Evolutionary conservation across 35 echinoderm and acorn worm species (phyloP).

Genomic region (Patiria miniata): DNA sequence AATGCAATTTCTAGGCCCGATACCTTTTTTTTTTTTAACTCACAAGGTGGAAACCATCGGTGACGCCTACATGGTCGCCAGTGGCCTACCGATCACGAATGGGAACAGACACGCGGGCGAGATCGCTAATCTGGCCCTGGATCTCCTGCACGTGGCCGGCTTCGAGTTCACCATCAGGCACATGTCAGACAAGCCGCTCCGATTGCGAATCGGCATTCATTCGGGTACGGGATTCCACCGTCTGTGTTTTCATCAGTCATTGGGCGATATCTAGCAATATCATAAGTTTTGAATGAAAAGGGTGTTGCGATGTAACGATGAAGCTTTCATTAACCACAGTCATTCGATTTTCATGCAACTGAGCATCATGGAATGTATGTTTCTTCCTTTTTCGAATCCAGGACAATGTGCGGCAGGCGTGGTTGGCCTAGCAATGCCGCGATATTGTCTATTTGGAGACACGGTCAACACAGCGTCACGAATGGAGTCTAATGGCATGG

Average conservation of each 20-base stretch:
- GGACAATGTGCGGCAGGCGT: constrained; percentile 44
- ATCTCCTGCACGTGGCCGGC: constrained; percentile 39
- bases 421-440: constrained; percentile 38
- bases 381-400: background rate
- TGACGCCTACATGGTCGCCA: constrained; percentile 69
- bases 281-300: too few relatives aligned
- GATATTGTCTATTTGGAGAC: constrained; percentile 53
- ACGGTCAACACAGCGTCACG: constrained; percentile 38
- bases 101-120: constrained; percentile 59
- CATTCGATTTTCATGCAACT: too few relatives aligned
- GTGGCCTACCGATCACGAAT: constrained; percentile 61
- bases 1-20: background rate
- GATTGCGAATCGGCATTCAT: constrained; percentile 61
- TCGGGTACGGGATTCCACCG: constrained; percentile 31
- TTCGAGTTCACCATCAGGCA: constrained; percentile 45
- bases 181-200: constrained; percentile 42
- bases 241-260: background rate
- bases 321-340: too few relatives aligned
- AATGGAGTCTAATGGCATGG: constrained; percentile 49
- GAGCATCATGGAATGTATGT: too few relatives aligned
- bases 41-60: constrained; percentile 68
- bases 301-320: too few relatives aligned
- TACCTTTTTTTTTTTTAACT: background rate
- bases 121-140: constrained; percentile 65
- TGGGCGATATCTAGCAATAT: too few relatives aligned